These are phyloP conservation scores for Sphaerophoria rueppellii DNA, from an alignment of 2,888 invertebrate genomes.

Conservation along the genomic window DNA sequence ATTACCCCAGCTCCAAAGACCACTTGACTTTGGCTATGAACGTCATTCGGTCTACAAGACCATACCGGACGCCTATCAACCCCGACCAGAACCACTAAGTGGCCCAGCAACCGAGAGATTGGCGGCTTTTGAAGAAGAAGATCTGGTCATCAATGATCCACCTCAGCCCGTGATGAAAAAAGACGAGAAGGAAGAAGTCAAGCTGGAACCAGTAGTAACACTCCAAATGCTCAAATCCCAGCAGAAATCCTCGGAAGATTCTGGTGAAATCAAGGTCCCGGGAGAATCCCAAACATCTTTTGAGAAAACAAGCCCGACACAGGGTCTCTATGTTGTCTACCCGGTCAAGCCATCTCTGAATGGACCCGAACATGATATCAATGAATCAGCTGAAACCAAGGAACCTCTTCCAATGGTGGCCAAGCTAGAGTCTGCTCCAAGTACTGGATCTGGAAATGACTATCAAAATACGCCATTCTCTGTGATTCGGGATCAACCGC, in stretches of 20 bases:
- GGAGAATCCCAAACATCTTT: slow-evolving; percentile 77
- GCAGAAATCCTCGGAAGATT: slow-evolving; percentile 79
- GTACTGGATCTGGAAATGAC: slow-evolving; percentile 77
- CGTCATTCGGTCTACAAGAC: slow-evolving; percentile 77
- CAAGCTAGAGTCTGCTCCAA: slow-evolving; percentile 73
- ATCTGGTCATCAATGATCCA: slow-evolving; percentile 82
- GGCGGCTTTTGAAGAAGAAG: slow-evolving; percentile 81
- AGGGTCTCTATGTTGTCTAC: slow-evolving; percentile 77
- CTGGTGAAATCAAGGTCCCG: slow-evolving; percentile 78
- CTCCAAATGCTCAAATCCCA: slow-evolving; percentile 87
- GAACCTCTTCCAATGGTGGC: slow-evolving; percentile 75
- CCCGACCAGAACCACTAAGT: slow-evolving; percentile 67
- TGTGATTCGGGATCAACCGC: slow-evolving; percentile 81
- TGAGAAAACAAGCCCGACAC: slow-evolving; percentile 78
- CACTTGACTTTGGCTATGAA: slow-evolving; percentile 77
- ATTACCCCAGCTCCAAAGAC: slow-evolving; percentile 62
- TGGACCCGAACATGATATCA: slow-evolving; percentile 44
- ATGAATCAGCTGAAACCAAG: slow-evolving; percentile 70
- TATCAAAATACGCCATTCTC: slow-evolving; percentile 82
- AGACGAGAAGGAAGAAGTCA: slow-evolving; percentile 77
- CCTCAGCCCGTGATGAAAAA: slow-evolving; percentile 81
- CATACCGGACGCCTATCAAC: slow-evolving; percentile 73
- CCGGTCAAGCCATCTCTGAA: slow-evolving; percentile 73
- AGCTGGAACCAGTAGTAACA: slow-evolving; percentile 85
- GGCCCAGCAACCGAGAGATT: slow-evolving; percentile 74